phyloP scores from a whole-genome alignment of 2,888 invertebrate species.

The Nesidiocoris tenuis region DNA sequence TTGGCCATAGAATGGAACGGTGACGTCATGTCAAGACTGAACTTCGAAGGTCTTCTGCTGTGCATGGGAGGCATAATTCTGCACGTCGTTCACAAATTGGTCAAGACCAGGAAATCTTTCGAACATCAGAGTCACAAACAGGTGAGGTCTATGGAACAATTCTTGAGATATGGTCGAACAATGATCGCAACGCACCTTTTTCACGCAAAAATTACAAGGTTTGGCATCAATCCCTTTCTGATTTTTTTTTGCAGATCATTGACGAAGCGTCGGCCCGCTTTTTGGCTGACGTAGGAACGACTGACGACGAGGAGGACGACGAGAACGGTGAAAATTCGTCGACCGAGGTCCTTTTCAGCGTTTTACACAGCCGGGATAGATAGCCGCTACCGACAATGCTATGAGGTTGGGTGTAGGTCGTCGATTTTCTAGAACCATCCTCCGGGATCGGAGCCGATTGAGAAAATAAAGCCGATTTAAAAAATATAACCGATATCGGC shows the following conservation, averaged over 20 bases:
- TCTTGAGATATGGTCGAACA: no score
- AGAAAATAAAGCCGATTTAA: no score
- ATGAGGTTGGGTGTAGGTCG: no score
- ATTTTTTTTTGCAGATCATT: no score
- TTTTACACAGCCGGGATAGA: conserved; percentile 49
- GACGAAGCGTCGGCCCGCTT: conserved; percentile 49
- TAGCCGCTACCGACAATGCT: conserved; percentile 37
- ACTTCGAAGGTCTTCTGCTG: conserved; percentile 79
- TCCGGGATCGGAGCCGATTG: no score
- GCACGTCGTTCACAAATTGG: conserved; percentile 73
- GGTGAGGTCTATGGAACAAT: no score
- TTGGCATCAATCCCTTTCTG: no score
- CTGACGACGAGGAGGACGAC: conserved; percentile 46
- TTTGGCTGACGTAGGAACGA: conserved; percentile 46
- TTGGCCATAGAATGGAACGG: conserved; percentile 85
- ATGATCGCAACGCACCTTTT: no score
- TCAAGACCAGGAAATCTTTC: background rate
- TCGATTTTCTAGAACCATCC: no score
- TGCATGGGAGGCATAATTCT: conserved; percentile 85
- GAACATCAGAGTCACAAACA: conserved; percentile 15
- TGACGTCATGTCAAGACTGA: conserved; percentile 78
- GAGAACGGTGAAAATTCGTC: conserved; percentile 50
- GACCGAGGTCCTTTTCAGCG: conserved; percentile 48
- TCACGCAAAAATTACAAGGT: no score
- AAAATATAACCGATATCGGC: no score